Conservation (phyloP, 2,113 vertebrate species). For the Melanocharis versteri region DNA sequence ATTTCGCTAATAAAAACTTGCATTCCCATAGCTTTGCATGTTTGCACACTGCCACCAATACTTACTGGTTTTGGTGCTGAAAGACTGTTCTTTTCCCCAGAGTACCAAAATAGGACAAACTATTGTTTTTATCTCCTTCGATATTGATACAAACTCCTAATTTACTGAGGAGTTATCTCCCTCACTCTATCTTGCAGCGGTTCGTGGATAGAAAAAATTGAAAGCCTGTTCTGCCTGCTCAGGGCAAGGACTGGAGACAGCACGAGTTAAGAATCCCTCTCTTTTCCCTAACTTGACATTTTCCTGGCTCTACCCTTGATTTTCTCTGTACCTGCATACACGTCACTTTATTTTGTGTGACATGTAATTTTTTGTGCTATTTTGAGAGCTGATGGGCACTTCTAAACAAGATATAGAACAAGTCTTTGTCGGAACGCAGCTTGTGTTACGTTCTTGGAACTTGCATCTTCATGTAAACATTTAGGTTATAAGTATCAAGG, state of each 20-base stretch:
- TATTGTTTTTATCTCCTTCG: not conserved
- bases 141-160: not conserved
- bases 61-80: not conserved
- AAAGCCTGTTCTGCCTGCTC: not conserved
- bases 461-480: not conserved
- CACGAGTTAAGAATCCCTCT: not conserved
- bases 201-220: not conserved
- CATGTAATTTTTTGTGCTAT: not conserved
- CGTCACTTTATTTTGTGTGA: not conserved
- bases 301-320: not conserved
- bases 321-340: not conserved
- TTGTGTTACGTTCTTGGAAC: not conserved
- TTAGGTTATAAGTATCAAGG: not conserved
- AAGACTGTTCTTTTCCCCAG: not conserved
- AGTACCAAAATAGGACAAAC: not conserved
- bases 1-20: not conserved
- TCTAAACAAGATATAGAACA: not conserved
- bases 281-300: not conserved
- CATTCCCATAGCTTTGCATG: not conserved
- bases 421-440: not conserved
- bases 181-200: accelerated
- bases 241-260: not conserved
- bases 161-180: not conserved
- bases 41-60: not conserved
- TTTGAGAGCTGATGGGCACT: not conserved